Evolutionary conservation across 2,888 invertebrate genomes (phyloP).

Genomic region (Tanypteryx hageni): DNA sequence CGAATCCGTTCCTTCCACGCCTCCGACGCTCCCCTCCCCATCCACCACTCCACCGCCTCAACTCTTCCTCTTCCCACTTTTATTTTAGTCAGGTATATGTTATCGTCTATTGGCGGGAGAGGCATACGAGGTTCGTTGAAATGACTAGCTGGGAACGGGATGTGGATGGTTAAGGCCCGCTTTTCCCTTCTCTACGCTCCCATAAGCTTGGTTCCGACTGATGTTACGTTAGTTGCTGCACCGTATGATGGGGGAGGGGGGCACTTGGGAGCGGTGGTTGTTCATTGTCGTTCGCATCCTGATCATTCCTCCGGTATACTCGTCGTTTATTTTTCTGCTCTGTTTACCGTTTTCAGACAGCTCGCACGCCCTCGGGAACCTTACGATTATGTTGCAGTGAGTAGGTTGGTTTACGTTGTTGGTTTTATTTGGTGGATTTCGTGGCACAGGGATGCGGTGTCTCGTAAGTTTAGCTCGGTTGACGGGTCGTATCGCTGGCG

Average conservation of each 20-base stretch:
- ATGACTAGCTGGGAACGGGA: constrained; percentile 6
- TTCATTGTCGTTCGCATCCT: too few relatives aligned
- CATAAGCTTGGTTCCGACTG: background rate
- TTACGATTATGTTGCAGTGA: too few relatives aligned
- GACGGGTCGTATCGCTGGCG: too few relatives aligned
- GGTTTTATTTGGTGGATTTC: too few relatives aligned
- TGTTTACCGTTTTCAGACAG: too few relatives aligned
- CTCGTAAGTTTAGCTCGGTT: too few relatives aligned
- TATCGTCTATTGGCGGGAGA: constrained; percentile 3
- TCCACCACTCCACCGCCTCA: background rate
- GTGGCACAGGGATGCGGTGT: too few relatives aligned
- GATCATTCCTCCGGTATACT: too few relatives aligned
- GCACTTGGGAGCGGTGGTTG: too few relatives aligned
- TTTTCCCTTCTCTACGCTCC: background rate
- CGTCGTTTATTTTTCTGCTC: too few relatives aligned
- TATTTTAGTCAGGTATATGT: constrained; percentile 43
- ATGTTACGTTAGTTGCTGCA: background rate
- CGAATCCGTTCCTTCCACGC: background rate
- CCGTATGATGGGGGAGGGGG: background rate
- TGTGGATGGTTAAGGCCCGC: constrained; percentile 33
- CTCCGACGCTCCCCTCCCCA: background rate
- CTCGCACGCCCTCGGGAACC: too few relatives aligned
- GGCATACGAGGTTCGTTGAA: background rate
- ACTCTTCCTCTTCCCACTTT: background rate
- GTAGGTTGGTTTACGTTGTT: too few relatives aligned